Evolutionary conservation across 2,888 invertebrate species (phyloP), one percentile per base, ranked within the genome.

Genomic region (Arrhopalites spinosus): DNA sequence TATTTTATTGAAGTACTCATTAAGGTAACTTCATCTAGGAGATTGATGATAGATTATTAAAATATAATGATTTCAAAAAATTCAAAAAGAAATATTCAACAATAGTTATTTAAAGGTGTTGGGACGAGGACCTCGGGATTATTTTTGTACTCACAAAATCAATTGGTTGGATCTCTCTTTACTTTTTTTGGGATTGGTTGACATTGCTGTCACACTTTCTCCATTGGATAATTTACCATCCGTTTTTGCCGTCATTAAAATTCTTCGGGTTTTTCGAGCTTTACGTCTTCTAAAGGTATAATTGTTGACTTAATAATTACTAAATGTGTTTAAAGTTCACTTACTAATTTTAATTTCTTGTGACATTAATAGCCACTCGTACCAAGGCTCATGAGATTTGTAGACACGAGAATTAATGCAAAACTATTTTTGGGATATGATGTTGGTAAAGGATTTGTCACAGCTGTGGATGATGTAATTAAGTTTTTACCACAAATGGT

Each of bases 371-470:
- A 88, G 79, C 85, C 86, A 1, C 84, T 86, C 0, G 84, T 88
- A 11, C 89, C 89, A 0, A 86, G 87, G 81, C 80, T 89, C 50
- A 87, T 89, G 85, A 85, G 86, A 0, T 86, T 88, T 74, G 85
- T 89, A 36, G 88, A 89, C 79, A 85, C 86, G 1, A 86, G 87
- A 85, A 88, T 90, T 20, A 89, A 89, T 77, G 86, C 87, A 53
- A 88, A 88, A 76, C 83, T 90, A 5, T 89, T 89, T 1, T 88
- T 88, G 78, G 90, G 89, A 1, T 90, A 89, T 81, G 90, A 90
- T 78, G 88, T 90, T n/a, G 90, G 89, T 0, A 88, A 89, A 86
- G 90, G 90, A 3, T 90, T 89, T 78, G 88, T 90, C 3, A 88
- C 88, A 0, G 89, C 89, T 0, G 88, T 89, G 53, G 89, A 90